Conservation (phyloP, 2,113 vertebrate genomes). For the Sula dactylatra region DNA sequence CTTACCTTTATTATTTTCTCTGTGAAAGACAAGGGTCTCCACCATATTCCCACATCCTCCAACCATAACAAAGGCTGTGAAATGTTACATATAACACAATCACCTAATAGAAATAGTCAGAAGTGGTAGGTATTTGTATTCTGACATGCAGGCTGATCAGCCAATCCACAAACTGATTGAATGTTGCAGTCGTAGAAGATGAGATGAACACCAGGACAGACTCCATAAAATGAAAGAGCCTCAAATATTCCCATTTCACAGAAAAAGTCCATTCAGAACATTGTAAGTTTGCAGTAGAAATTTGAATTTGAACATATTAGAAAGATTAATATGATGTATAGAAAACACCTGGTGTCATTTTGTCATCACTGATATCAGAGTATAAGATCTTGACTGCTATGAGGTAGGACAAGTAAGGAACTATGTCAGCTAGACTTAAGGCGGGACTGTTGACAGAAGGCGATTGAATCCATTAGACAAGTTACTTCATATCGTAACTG, state of each 20-base stretch:
- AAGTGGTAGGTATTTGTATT: not conserved
- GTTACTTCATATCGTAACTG: not conserved
- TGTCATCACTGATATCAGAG: not conserved
- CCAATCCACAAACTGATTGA: not conserved
- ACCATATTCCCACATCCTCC: not conserved
- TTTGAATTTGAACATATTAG: not conserved
- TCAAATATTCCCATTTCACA: not conserved
- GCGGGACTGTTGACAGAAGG: not conserved
- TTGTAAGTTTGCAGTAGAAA: not conserved
- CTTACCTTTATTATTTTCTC: not conserved
- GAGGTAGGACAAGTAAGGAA: not conserved
- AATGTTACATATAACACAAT: not conserved
- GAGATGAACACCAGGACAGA: not conserved
- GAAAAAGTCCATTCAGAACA: not conserved
- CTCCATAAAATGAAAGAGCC: not conserved
- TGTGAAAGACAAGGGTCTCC: not conserved
- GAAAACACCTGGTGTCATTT: not conserved
- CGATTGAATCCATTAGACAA: not conserved
- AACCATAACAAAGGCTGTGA: not conserved
- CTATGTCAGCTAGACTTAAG: not conserved
- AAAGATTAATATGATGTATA: not conserved
- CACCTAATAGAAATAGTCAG: not conserved
- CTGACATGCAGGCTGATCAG: not conserved
- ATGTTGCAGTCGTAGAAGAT: not conserved
- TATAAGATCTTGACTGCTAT: not conserved